phyloP scores from a whole-genome alignment of 2,113 vertebrate species.

The Corynorhinus townsendii region DNA sequence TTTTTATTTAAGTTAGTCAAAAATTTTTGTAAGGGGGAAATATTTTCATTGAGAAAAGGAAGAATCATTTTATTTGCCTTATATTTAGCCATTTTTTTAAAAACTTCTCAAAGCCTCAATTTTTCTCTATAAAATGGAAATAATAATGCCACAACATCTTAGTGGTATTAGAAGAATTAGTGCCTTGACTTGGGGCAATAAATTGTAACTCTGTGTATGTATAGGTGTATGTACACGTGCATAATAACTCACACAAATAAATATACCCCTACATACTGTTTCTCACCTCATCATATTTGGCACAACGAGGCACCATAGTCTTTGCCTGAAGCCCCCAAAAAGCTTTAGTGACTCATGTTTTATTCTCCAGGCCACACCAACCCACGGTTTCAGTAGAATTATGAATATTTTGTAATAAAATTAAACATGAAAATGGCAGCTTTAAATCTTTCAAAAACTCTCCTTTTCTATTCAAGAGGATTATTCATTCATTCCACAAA shows the following conservation, averaged over 20 bases:
- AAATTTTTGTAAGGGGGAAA: not conserved
- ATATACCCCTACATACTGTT: not conserved
- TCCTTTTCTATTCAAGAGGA: not conserved
- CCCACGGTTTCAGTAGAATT: not conserved
- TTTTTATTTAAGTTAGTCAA: not conserved
- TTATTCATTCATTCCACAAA: not conserved
- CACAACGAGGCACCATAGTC: not conserved
- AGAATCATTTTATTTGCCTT: not conserved
- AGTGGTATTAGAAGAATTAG: not conserved
- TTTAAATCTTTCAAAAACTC: not conserved
- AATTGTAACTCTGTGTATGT: not conserved
- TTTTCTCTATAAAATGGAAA: not conserved
- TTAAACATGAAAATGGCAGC: not conserved
- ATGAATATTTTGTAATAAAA: conserved; percentile 26
- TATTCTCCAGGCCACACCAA: not conserved
- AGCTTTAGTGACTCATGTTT: not conserved
- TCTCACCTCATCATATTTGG: not conserved
- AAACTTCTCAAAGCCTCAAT: not conserved
- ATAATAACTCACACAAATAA: not conserved
- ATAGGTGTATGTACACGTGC: not conserved
- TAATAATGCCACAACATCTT: not conserved
- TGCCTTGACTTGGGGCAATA: not conserved
- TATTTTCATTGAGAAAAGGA: not conserved
- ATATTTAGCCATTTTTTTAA: not conserved
- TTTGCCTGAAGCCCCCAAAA: not conserved